Base-by-base conservation (phyloP, 1,140 invertebrate genomes). In the Caligus rogercresseyi region DNA sequence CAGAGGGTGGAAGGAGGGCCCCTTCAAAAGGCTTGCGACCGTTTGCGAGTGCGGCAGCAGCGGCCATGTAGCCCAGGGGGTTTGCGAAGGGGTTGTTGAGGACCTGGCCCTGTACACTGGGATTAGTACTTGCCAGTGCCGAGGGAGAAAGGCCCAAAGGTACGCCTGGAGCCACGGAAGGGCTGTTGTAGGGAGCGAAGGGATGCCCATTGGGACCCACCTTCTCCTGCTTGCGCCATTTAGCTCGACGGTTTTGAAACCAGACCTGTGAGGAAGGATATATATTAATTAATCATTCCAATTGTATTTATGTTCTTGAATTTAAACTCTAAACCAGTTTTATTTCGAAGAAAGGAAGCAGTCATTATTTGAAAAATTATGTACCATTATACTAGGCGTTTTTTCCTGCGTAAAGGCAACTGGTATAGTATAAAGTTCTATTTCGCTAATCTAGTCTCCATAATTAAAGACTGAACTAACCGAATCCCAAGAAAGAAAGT, bases 211-310 rank as follows among this genome's bases (percentile, higher is more conserved):
- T 66, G 0, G 68, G 68, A n/a, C 68, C 88, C 72, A 91, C 88
- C 61, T 68, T 78, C 73, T 95, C 90, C 70, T 94, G 89, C 74
- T 94, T 94, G 19, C 91, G 78, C 70, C 91, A 90, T 73, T 92
- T 94, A 0, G 89, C 89, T 43, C 89, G 77, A 53, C 89, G 75
- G 71, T 92, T 94, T 76, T 92, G 89, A 71, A 94, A 94, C 89
- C 89, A 92, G 0, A 93, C 89, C 88, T 93, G 76, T 13, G 79
- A 74, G 51, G 66, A 58, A 77, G 65, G 65, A 66, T 58, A 63
- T n/a, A n/a, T n/a, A n/a, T n/a, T n/a, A n/a, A n/a, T n/a, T n/a
- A n/a, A n/a, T n/a, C n/a, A n/a, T n/a, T n/a, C n/a, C n/a, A n/a
- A n/a, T n/a, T n/a, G n/a, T n/a, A n/a, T n/a, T n/a, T n/a, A n/a